A percentile compares a stretch with the other conserved stretches of the same genome.
phyloP scores from a whole-genome alignment of 2,113 vertebrate species.

The Taurulus bubalis region DNA sequence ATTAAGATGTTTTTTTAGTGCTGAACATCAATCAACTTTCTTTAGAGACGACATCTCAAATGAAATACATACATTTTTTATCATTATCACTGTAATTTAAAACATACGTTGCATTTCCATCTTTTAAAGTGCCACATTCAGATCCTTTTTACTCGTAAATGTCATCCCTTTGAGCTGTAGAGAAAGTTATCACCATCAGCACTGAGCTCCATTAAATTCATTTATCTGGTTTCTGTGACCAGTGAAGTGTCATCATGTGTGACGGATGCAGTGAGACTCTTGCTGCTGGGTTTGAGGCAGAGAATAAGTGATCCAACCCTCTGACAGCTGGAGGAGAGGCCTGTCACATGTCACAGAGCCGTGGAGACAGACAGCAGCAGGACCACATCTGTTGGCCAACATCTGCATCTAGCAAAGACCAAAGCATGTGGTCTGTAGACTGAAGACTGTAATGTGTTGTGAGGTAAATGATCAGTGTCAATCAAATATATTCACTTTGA shows the following conservation, averaged over 20 bases:
- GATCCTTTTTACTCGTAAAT: slow-evolving; percentile 11
- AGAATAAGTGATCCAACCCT: slow-evolving; percentile 3
- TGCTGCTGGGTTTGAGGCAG: background rate
- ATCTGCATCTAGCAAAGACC: background rate
- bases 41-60: background rate
- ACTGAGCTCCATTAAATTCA: background rate
- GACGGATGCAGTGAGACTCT: slow-evolving; percentile 14
- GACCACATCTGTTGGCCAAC: background rate
- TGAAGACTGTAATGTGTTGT: background rate
- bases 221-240: slow-evolving; percentile 8
- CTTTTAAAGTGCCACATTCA: background rate
- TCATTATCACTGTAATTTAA: background rate
- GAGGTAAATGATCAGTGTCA: background rate
- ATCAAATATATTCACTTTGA: no score
- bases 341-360: background rate
- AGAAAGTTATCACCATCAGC: slow-evolving; percentile 6
- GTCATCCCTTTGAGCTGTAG: background rate
- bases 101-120: background rate
- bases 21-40: background rate
- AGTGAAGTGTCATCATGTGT: slow-evolving; percentile 16
- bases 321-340: background rate
- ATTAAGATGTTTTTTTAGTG: background rate
- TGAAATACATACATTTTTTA: background rate
- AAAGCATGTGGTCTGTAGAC: background rate
- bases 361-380: slow-evolving; percentile 3